Evolutionary conservation across 2,797 vertebrate genomes (phyloP), one percentile per base, ranked within the genome.

Genomic region (Fringilla coelebs): DNA sequence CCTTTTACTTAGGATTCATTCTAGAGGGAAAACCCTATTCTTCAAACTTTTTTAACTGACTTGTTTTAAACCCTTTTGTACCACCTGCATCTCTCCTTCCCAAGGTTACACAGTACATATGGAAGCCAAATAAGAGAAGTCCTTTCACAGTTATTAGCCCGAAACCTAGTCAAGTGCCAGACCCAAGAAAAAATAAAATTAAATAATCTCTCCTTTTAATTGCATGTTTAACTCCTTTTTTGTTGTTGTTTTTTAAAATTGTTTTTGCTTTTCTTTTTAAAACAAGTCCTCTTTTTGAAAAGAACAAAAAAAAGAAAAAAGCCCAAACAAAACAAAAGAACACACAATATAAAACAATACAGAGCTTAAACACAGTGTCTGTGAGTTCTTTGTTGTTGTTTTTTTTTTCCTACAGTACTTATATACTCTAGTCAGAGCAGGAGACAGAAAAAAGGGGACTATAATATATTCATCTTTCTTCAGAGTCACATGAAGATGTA

Each of bases 391-490:
- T 22, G 54, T n/a, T 55, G 32, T 5, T 4, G 9, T 55, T n/a
- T 20, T 10, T 28, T 19, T 60, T 11, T 28, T 3, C 16, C 34
- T 36, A 18, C 10, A 11, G 16, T 26, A 58, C 17, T 58, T 58
- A 26, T 36, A 58, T 58, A 72, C 55, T 57, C 34, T 55, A 75
- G 51, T 55, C 63, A 93, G 38, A 88, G 11, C 51, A 19, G 8
- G 16, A 88, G 26, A 71, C 2, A 60, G 21, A 67, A 36, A 66
- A 16, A 22, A 55, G 63, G 15, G 68, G 34, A 41, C 5, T 52
- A 34, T 28, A 95, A 80, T 43, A 86, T 40, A 86, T 93, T 55
- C 29, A 67, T 92, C 78, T 83, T 94, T 75, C 80, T 52, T 78
- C 67, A 82, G 77, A 90, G 63, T 75, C 3, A 11, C 54, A 75